Evolutionary conservation across 2,797 vertebrate species (phyloP).

Genomic region (Parambassis ranga): DNA sequence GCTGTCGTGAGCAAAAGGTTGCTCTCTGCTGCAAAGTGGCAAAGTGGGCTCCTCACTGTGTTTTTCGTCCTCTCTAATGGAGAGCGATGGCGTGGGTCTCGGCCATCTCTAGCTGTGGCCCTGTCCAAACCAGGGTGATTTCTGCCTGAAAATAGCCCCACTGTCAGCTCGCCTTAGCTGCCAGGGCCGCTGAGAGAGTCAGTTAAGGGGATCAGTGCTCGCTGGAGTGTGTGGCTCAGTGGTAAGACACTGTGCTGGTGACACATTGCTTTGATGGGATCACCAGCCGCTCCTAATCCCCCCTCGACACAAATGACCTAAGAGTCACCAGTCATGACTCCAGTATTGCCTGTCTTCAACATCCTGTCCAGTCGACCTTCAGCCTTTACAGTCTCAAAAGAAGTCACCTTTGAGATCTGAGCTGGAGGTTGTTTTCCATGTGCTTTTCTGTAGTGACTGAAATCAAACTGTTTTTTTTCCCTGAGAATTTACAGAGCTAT

Average conservation of each 20-base stretch:
- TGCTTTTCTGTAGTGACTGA: background rate
- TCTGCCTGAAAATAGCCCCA: slow-evolving; percentile 74
- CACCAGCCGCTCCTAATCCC: slow-evolving; percentile 64
- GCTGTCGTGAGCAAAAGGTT: slow-evolving; percentile 74
- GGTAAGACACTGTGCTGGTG: slow-evolving; percentile 64
- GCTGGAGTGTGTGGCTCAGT: slow-evolving; percentile 74
- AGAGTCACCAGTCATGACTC: slow-evolving; percentile 49
- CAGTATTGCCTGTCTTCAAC: slow-evolving; percentile 8
- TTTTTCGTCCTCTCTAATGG: slow-evolving; percentile 81
- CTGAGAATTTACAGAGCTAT: background rate
- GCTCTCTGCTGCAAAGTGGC: slow-evolving; percentile 66
- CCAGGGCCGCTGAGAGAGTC: slow-evolving; percentile 71
- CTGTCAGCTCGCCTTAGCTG: slow-evolving; percentile 65
- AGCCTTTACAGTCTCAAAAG: background rate
- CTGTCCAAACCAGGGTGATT: slow-evolving; percentile 73
- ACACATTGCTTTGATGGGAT: slow-evolving; percentile 66
- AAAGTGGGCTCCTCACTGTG: slow-evolving; percentile 70
- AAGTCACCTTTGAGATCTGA: background rate
- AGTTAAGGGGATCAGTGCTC: slow-evolving; percentile 81
- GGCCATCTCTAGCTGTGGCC: slow-evolving; percentile 71
- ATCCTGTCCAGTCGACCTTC: slow-evolving; percentile 27
- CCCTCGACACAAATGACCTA: slow-evolving; percentile 63
- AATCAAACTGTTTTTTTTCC: background rate
- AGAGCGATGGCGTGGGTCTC: slow-evolving; percentile 77
- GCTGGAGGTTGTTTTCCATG: background rate